A percentile compares a stretch with the other conserved stretches of the same genome.
These are phyloP conservation scores for Esox masquinongy DNA, from an alignment of 2,797 vertebrate species.

Conservation along the genomic window DNA sequence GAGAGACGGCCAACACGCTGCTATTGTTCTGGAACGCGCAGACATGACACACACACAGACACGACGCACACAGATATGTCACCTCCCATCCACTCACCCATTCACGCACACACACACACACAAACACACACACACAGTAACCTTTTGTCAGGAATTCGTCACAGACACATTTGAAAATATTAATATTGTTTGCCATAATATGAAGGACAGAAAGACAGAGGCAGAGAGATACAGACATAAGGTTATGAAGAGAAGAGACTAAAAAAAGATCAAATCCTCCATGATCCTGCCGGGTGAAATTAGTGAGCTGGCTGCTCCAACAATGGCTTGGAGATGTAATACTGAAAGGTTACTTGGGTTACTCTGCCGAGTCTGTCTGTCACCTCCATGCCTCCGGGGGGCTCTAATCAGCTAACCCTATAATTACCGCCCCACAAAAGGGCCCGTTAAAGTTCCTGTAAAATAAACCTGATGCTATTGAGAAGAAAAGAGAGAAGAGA, in stretches of 20 bases:
- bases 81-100: no score
- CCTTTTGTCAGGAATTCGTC: conserved; percentile 70
- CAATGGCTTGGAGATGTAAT: conserved; percentile 78
- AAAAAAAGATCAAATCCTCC: conserved; percentile 42
- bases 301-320: conserved; percentile 68
- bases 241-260: conserved; percentile 5
- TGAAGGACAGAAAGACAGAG: conserved; percentile 26
- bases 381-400: conserved; percentile 79
- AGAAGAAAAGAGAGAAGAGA: conserved; percentile 75
- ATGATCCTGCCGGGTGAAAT: conserved; percentile 64
- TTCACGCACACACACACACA: conserved; percentile 34
- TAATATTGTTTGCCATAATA: conserved; percentile 59
- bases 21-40: conserved; percentile 46
- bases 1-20: background rate
- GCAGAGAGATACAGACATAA: conserved; percentile 6
- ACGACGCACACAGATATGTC: background rate
- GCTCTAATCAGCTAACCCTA: conserved; percentile 82
- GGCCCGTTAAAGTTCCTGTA: conserved; percentile 81
- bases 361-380: conserved; percentile 79
- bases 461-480: conserved; percentile 82
- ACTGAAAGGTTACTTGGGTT: conserved; percentile 84
- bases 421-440: conserved; percentile 82
- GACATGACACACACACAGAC: background rate
- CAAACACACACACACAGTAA: conserved; percentile 51
- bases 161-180: conserved; percentile 68